These are phyloP conservation scores for Notarius lentiginosus DNA, from an alignment of 2,113 vertebrate species.

Conservation along the genomic window DNA sequence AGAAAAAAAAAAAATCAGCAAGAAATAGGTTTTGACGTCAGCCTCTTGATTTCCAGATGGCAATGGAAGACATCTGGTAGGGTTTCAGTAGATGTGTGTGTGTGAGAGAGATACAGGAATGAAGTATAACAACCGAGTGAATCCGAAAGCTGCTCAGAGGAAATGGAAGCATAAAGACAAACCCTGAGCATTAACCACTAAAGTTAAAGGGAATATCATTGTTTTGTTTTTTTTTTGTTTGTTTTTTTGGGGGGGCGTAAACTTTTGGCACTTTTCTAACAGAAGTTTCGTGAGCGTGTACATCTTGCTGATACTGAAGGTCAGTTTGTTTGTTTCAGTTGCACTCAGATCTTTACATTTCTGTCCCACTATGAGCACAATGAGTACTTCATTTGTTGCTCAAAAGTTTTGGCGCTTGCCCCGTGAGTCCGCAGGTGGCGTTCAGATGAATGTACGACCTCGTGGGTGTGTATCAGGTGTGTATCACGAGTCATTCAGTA, in stretches of 20 bases:
- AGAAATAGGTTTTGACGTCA: not conserved
- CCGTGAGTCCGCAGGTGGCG: no score
- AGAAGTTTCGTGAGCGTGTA: no score
- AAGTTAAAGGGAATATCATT: not conserved
- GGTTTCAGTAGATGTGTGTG: not conserved
- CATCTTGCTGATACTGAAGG: no score
- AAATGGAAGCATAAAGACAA: not conserved
- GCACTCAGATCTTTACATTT: no score
- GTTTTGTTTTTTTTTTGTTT: no score
- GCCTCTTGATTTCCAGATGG: constrained; percentile 5
- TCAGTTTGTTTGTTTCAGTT: not conserved
- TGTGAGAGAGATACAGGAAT: not conserved
- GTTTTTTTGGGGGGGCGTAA: no score
- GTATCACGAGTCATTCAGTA: not conserved
- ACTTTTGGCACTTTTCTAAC: no score
- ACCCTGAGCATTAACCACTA: not conserved
- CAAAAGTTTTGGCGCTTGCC: not conserved
- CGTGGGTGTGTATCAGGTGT: not conserved
- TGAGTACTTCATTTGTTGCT: not conserved
- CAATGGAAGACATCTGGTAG: not conserved
- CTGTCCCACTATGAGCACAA: no score
- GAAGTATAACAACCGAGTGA: not conserved
- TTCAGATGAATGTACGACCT: not conserved
- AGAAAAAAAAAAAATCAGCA: no score
- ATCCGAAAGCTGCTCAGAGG: not conserved